Conservation (phyloP, 2,888 invertebrate species). For the Rapana venosa region DNA sequence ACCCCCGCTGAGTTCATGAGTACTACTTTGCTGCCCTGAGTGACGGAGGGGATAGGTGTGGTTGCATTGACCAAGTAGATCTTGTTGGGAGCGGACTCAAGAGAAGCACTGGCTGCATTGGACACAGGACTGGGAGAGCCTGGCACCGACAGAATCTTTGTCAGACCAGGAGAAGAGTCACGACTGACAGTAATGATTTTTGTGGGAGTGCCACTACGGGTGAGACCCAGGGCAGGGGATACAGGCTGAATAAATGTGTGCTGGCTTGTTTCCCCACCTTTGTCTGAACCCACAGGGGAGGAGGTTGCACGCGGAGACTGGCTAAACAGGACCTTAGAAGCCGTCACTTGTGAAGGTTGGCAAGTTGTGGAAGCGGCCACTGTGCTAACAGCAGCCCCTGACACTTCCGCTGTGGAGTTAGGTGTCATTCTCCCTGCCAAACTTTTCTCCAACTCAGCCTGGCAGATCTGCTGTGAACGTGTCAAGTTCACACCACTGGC, state of each 20-base stretch:
- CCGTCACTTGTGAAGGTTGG: conserved; percentile 46
- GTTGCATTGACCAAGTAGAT: conserved; percentile 47
- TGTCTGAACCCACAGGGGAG: conserved; percentile 37
- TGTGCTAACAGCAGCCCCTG: conserved; percentile 15
- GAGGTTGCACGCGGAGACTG: conserved; percentile 47
- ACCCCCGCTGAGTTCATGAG: conserved; percentile 7
- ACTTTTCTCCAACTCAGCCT: conserved; percentile 91
- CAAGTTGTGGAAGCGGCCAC: background rate
- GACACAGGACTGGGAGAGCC: conserved; percentile 29
- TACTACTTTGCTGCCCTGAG: conserved; percentile 13
- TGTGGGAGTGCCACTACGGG: conserved; percentile 47
- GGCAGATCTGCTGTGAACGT: conserved; percentile 92
- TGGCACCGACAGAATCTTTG: conserved; percentile 47
- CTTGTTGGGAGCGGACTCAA: conserved; percentile 45
- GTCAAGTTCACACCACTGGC: conserved; percentile 88
- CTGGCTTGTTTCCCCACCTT: conserved; percentile 34
- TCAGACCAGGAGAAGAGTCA: conserved; percentile 44
- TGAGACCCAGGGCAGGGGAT: conserved; percentile 47
- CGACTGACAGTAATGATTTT: conserved; percentile 48
- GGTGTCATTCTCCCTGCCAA: conserved; percentile 41
- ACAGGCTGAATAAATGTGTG: conserved; percentile 51
- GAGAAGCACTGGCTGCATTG: background rate
- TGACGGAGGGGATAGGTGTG: background rate
- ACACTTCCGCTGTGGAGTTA: conserved; percentile 9
- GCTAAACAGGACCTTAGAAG: conserved; percentile 60